Percentiles rank a stretch among this genome's conserved stretches.
phyloP scores from a whole-genome alignment of 2,113 vertebrate species.

The Hydrochoerus hydrochaeris region DNA sequence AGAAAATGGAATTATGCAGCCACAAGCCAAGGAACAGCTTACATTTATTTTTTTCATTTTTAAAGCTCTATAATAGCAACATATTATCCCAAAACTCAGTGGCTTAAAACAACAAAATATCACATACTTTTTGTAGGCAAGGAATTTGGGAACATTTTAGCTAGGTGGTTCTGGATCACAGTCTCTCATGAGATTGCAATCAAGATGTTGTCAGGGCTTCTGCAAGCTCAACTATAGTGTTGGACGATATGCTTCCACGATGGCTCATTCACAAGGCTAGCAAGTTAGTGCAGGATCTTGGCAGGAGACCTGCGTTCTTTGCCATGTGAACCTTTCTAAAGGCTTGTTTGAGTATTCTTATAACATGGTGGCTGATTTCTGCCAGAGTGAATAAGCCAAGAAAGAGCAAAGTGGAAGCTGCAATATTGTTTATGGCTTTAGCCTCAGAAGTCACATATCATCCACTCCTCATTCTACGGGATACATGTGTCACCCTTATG shows the following conservation, averaged over 20 bases:
- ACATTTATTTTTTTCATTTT: neutral
- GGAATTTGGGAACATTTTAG: slow-evolving; percentile 12
- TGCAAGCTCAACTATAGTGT: neutral
- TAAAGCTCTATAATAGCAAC: neutral
- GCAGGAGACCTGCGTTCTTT: slow-evolving; percentile 3
- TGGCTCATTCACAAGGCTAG: neutral
- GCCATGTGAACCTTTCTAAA: neutral
- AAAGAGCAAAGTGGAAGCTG: slow-evolving; percentile 33
- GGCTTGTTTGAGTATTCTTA: slow-evolving; percentile 18
- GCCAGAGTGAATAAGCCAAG: slow-evolving; percentile 30
- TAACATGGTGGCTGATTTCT: slow-evolving; percentile 16
- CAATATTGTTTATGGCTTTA: neutral
- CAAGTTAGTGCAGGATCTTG: slow-evolving; percentile 59
- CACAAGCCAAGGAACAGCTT: neutral
- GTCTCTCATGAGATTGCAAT: neutral
- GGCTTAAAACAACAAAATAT: slow-evolving; percentile 7
- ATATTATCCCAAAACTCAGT: neutral
- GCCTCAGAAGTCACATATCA: neutral
- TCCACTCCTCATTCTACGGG: neutral
- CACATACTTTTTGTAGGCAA: neutral
- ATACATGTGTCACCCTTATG: neutral
- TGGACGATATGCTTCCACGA: slow-evolving; percentile 21
- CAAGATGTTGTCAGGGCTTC: slow-evolving; percentile 27
- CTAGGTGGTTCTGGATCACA: neutral
- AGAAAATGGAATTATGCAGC: neutral